Evolutionary conservation across 2,797 vertebrate species (phyloP), one percentile per base, ranked within the genome.

Genomic region (Lutjanus argentimaculatus): DNA sequence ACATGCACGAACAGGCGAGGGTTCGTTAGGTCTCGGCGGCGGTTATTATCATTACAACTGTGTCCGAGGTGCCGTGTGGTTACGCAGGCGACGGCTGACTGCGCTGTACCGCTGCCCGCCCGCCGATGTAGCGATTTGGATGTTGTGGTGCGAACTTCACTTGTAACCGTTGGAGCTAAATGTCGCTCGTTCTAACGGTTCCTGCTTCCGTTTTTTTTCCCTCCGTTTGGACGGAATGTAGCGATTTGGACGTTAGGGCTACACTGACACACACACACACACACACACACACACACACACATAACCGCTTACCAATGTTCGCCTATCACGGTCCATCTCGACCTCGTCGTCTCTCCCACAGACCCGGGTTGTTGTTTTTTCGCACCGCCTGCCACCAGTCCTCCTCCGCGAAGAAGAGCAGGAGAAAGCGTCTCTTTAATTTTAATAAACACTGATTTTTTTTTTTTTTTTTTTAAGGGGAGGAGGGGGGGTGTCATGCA

Each of bases 71-170:
- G 85, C 90, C 52, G 66, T 52, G 70, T 10, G 40, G 51, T 22
- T 58, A 8, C 58, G 17, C 83, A 21, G 74, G 78, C 82, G 73
- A 72, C 82, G 74, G 87, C 84, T 90, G 61, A 72, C 83, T 75
- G 87, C 15, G 8, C 67, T 13, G 80, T 1, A 11, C 77, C 25
- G 65, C 30, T 40, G 30, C 30, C 21, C 22, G 61, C 40, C 77
- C 15, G 75, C 82, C 65, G 67, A 46, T 19, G 45, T n/a, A 43
- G 76, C 74, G 83, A 62, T 73, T 30, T 40, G 91, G 91, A 91
- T 88, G 88, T 87, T 57, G 84, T 77, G 82, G 62, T 45, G 82
- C 74, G 78, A 94, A 94, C 90, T 42, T 84, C 92, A 93, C 92
- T 94, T 87, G 92, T 88, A 63, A 82, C 69, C 85, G 84, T 56